Conservation (phyloP, 2,888 invertebrate genomes). For the Linnaemya vulpina region DNA sequence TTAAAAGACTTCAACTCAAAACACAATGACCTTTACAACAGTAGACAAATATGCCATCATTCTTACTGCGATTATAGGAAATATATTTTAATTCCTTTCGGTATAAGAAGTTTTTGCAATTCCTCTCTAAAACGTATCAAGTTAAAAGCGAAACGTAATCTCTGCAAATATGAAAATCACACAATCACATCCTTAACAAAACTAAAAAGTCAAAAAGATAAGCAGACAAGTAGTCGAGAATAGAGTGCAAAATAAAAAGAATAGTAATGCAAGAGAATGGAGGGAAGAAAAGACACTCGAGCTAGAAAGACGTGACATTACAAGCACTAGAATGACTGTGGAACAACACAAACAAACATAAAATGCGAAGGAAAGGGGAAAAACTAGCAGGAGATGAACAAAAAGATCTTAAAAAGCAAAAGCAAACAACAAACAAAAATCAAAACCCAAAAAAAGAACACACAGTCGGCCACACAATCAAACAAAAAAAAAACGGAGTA, state of each 20-base stretch:
- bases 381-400: slow-evolving; percentile 25
- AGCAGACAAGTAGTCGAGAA: slow-evolving; percentile 60
- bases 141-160: slow-evolving; percentile 54
- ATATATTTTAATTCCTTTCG: slow-evolving; percentile 15
- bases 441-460: slow-evolving; percentile 21
- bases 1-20: background rate
- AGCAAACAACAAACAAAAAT: slow-evolving; percentile 16
- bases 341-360: slow-evolving; percentile 3
- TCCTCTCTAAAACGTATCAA: slow-evolving; percentile 7
- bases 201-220: slow-evolving; percentile 66
- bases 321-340: slow-evolving; percentile 39
- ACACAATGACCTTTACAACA: slow-evolving; percentile 29
- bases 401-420: slow-evolving; percentile 28
- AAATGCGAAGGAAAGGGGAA: background rate
- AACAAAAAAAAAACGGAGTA: slow-evolving; percentile 11
- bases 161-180: slow-evolving; percentile 37
- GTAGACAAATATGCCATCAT: slow-evolving; percentile 30
- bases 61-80: slow-evolving; percentile 21
- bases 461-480: background rate
- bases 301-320: slow-evolving; percentile 54
- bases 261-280: slow-evolving; percentile 25
- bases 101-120: slow-evolving; percentile 18
- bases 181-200: slow-evolving; percentile 64
- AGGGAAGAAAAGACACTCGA: slow-evolving; percentile 30
- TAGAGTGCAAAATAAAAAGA: slow-evolving; percentile 14